Evolutionary conservation across 2,888 invertebrate genomes (phyloP).

Genomic region (Philereme transversata): DNA sequence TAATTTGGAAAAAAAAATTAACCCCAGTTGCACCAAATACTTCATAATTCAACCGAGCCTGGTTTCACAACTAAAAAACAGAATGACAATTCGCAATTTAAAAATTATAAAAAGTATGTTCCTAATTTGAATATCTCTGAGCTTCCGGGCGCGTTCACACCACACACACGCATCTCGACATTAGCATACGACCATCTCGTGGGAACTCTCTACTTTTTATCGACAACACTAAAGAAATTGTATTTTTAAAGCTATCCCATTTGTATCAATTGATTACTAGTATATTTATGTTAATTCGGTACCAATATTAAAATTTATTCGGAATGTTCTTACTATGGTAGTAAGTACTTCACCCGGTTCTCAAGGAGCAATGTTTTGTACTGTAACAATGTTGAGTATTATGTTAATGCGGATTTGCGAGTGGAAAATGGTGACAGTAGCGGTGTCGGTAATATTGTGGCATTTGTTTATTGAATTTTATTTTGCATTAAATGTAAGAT

Average conservation of each 20-base stretch:
- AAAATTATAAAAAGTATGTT: conserved; percentile 43
- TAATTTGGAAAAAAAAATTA: not conserved
- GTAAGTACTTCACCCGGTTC: conserved; percentile 36
- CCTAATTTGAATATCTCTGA: conserved; percentile 59
- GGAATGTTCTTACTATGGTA: conserved; percentile 35
- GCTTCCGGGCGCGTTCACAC: conserved; percentile 56
- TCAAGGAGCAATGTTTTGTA: conserved; percentile 38
- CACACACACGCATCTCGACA: conserved; percentile 38
- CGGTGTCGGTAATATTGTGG: conserved; percentile 4
- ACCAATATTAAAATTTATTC: conserved; percentile 51
- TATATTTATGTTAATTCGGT: conserved; percentile 57
- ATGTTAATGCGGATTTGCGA: conserved; percentile 39
- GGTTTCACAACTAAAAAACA: too few relatives aligned
- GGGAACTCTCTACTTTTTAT: conserved; percentile 54
- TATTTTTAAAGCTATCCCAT: conserved; percentile 39
- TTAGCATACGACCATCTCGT: conserved; percentile 66
- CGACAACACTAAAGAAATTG: conserved; percentile 17
- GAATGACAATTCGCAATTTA: conserved; percentile 8
- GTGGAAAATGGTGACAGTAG: conserved; percentile 8
- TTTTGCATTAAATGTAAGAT: conserved; percentile 9
- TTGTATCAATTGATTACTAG: conserved; percentile 59
- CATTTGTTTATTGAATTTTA: conserved; percentile 19
- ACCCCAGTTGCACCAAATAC: too few relatives aligned
- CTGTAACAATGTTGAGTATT: conserved; percentile 35
- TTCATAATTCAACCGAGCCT: too few relatives aligned